Conservation (phyloP, 2,888 invertebrate species). For the Marronus borbonicus region DNA sequence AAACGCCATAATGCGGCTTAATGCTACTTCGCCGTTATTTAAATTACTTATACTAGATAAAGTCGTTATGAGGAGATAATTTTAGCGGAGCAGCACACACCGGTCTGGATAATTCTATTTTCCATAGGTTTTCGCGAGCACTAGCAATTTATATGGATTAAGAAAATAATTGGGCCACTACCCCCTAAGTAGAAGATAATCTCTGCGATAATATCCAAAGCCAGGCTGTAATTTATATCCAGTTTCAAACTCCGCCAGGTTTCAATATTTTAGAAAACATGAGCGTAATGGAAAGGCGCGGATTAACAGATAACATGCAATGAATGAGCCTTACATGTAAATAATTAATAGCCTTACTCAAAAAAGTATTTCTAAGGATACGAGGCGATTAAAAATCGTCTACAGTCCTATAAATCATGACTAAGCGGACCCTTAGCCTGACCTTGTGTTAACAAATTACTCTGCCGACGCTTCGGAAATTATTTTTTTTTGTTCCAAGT, state of each 20-base stretch:
- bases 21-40: too few relatives aligned
- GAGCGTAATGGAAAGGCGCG: neutral
- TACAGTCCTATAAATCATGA: constrained; percentile 23
- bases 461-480: too few relatives aligned
- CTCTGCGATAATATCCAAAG: constrained; percentile 28
- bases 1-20: too few relatives aligned
- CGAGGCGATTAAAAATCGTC: constrained; percentile 2
- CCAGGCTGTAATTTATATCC: constrained; percentile 24
- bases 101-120: constrained; percentile 14
- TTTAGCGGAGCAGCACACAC: neutral
- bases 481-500: too few relatives aligned
- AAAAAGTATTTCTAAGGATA: constrained; percentile 8
- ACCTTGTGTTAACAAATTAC: too few relatives aligned
- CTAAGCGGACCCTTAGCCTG: neutral
- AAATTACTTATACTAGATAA: constrained; percentile 8
- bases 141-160: constrained; percentile 28
- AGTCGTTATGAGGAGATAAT: neutral
- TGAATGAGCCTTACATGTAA: constrained; percentile 8
- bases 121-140: constrained; percentile 18
- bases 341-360: constrained; percentile 22
- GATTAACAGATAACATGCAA: constrained; percentile 22
- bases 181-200: constrained; percentile 30
- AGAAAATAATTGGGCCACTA: constrained; percentile 25
- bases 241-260: constrained; percentile 12
- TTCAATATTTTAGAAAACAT: constrained; percentile 35